A percentile compares a stretch with the other conserved stretches of the same genome.
Conservation (phyloP, 1,140 invertebrate species). For the Cotesia vestalis region DNA sequence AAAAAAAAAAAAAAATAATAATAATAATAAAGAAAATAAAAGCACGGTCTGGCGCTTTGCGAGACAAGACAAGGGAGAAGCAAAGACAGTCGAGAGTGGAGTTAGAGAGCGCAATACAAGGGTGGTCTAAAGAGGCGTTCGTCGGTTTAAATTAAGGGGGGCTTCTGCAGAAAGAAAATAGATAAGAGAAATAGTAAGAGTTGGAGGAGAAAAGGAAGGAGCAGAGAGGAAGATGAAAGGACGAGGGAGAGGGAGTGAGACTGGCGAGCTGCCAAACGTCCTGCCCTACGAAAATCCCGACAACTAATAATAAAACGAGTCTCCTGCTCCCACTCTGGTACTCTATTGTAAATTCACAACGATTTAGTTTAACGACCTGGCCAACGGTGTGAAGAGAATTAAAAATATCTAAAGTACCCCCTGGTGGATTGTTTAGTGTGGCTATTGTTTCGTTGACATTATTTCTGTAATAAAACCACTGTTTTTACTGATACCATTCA, state of each 20-base stretch:
- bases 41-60: conserved; percentile 34
- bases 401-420: conserved; percentile 31
- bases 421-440: conserved; percentile 2
- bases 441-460: conserved; percentile 2
- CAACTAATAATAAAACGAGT: conserved; percentile 51
- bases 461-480: conserved; percentile 7
- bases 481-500: neutral
- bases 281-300: conserved; percentile 44
- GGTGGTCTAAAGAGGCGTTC: conserved; percentile 13
- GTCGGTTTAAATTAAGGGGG: conserved; percentile 26
- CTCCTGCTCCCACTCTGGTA: conserved; percentile 29
- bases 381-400: conserved; percentile 32
- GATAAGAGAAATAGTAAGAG: conserved; percentile 37
- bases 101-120: neutral
- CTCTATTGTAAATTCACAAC: conserved; percentile 47
- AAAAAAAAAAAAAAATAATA: too few species aligned
- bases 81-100: neutral
- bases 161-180: conserved; percentile 42
- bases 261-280: conserved; percentile 48
- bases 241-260: conserved; percentile 10
- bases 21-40: conserved; percentile 8
- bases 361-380: conserved; percentile 48
- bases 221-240: conserved; percentile 45
- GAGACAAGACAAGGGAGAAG: neutral
- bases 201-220: conserved; percentile 12